phyloP scores from a whole-genome alignment of 1,140 invertebrate genomes.

The Ceratitis capitata region DNA sequence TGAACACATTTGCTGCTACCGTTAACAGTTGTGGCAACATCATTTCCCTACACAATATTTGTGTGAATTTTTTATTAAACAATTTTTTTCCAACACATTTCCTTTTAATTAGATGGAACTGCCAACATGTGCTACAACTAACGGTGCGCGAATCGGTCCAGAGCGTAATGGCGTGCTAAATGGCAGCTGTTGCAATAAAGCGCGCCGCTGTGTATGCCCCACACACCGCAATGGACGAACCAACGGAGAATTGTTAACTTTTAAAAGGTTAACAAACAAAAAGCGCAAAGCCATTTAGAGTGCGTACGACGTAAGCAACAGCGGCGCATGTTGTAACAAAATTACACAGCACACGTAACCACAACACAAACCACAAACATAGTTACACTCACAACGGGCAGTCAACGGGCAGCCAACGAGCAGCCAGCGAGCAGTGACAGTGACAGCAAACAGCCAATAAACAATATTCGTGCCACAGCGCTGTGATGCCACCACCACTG shows the following conservation, averaged over 20 bases:
- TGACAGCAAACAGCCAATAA: conserved; percentile 32
- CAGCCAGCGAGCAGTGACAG: neutral
- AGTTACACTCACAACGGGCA: neutral
- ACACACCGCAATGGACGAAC: neutral
- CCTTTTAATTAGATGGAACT: conserved; percentile 33
- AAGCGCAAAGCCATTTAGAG: neutral
- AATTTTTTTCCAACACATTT: neutral
- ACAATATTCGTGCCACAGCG: neutral
- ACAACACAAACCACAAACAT: conserved; percentile 20
- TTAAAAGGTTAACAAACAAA: conserved; percentile 32
- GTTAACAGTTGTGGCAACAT: neutral
- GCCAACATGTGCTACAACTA: conserved; percentile 2
- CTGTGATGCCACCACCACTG: neutral
- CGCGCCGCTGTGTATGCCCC: neutral
- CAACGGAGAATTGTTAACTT: conserved; percentile 22
- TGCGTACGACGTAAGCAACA: neutral
- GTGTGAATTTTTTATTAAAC: neutral
- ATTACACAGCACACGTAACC: neutral
- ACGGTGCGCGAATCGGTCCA: neutral
- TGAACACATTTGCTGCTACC: neutral
- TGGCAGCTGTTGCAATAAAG: neutral
- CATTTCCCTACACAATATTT: neutral
- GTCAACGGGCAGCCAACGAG: neutral
- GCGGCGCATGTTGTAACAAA: neutral
- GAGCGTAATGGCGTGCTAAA: conserved; percentile 17